Percentiles rank a stretch among this genome's conserved stretches.
These are phyloP conservation scores for Siniperca knerii DNA, from an alignment of 2,113 vertebrate genomes.

Conservation along the genomic window DNA sequence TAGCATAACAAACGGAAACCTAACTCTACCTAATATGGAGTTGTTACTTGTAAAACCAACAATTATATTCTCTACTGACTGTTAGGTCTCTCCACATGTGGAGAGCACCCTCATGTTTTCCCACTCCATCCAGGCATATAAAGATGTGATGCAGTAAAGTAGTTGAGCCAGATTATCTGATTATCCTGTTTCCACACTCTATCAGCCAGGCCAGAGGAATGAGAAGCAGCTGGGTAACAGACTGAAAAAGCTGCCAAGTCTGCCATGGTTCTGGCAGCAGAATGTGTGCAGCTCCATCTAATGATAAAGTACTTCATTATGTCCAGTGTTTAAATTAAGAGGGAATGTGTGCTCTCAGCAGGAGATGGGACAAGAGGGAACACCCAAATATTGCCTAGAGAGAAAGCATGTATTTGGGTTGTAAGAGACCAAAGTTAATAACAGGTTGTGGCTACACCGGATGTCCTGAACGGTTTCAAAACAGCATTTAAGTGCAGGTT, in stretches of 20 bases:
- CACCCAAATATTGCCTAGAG: constrained; percentile 23
- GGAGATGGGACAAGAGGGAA: constrained; percentile 24
- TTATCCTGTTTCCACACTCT: constrained; percentile 55
- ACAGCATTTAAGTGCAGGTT: constrained; percentile 13
- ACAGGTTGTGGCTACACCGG: constrained; percentile 50
- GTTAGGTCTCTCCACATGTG: constrained; percentile 33
- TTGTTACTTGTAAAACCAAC: constrained; percentile 22
- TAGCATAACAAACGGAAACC: not conserved
- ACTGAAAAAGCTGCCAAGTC: constrained; percentile 52
- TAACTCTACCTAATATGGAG: not conserved
- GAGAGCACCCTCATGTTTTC: constrained; percentile 57
- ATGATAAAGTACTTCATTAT: constrained; percentile 74
- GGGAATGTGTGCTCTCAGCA: constrained; percentile 49
- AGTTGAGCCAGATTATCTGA: constrained; percentile 59
- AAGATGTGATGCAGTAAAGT: constrained; percentile 57
- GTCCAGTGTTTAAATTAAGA: constrained; percentile 65
- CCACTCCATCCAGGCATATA: constrained; percentile 48
- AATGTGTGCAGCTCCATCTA: constrained; percentile 49
- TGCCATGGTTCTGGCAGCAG: constrained; percentile 60
- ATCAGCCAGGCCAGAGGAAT: constrained; percentile 46
- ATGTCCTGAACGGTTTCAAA: constrained; percentile 22
- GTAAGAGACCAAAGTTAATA: constrained; percentile 41
- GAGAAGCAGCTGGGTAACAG: constrained; percentile 73
- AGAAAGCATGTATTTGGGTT: constrained; percentile 28
- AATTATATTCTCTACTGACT: constrained; percentile 32